These are phyloP conservation scores for Macrobrachium rosenbergii DNA, from an alignment of 1,140 invertebrate species.

Conservation along the genomic window DNA sequence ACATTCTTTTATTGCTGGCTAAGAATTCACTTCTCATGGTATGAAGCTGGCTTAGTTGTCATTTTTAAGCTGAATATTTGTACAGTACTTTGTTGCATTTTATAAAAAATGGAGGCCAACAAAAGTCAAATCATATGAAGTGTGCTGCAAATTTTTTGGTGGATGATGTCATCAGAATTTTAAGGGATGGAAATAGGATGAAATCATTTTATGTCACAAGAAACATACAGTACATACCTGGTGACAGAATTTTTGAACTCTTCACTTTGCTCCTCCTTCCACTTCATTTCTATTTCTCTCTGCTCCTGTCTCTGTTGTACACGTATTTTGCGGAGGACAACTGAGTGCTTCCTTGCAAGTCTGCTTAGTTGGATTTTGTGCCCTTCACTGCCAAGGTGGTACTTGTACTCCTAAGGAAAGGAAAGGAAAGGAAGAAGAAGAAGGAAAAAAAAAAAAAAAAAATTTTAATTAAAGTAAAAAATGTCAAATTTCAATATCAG, in stretches of 20 bases:
- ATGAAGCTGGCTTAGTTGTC: too few relatives aligned
- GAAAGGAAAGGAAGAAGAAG: too few relatives aligned
- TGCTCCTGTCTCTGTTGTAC: slow-evolving; percentile 49
- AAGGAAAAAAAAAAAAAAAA: slow-evolving; percentile 1
- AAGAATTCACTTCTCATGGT: too few relatives aligned
- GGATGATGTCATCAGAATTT: too few relatives aligned
- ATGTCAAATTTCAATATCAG: not conserved
- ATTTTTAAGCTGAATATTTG: too few relatives aligned
- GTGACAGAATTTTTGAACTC: slow-evolving; percentile 50
- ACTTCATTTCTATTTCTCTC: slow-evolving; percentile 50
- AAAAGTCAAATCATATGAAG: too few relatives aligned
- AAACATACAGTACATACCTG: slow-evolving; percentile 25
- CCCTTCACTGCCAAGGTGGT: slow-evolving; percentile 38
- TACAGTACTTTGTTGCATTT: too few relatives aligned
- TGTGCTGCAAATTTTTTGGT: too few relatives aligned
- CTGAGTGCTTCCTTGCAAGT: slow-evolving; percentile 47
- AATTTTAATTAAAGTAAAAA: not conserved
- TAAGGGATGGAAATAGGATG: too few relatives aligned
- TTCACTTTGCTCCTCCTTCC: slow-evolving; percentile 44
- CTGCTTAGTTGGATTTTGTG: slow-evolving; percentile 42
- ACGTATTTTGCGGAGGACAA: slow-evolving; percentile 49
- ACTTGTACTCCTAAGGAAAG: slow-evolving; percentile 48
- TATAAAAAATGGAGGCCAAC: too few relatives aligned
- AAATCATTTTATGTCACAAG: not conserved
- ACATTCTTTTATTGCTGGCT: too few relatives aligned